phyloP scores from a whole-genome alignment of 2,113 vertebrate species.

The Strix aluco region DNA sequence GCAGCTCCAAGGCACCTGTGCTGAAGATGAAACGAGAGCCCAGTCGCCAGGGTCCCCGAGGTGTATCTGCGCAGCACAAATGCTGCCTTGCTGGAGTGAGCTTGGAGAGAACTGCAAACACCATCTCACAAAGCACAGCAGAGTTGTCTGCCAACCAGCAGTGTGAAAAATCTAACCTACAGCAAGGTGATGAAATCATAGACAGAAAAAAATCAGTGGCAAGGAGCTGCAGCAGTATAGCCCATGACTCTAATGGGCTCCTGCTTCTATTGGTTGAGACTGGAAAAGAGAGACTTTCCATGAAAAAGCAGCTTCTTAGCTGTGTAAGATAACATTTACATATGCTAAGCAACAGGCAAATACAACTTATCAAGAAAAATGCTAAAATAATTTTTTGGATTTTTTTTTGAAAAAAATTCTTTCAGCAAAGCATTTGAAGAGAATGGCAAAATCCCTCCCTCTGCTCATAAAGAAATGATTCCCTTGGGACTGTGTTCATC shows the following conservation, averaged over 20 bases:
- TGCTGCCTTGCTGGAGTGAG: neutral
- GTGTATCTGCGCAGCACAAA: neutral
- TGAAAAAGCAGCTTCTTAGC: neutral
- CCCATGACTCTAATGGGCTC: rapidly evolving
- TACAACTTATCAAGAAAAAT: neutral
- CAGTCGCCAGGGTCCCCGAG: rapidly evolving
- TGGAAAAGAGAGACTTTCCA: neutral
- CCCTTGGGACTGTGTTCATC: neutral
- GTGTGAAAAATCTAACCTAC: neutral
- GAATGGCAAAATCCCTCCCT: neutral
- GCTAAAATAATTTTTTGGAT: neutral
- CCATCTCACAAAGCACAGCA: neutral
- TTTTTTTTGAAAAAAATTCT: neutral
- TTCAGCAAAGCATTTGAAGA: neutral
- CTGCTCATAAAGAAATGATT: rapidly evolving
- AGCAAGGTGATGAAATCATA: neutral
- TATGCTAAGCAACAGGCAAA: neutral
- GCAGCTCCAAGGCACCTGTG: neutral
- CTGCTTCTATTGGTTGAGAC: neutral
- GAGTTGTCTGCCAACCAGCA: neutral
- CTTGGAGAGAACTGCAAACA: neutral
- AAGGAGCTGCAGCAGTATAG: neutral
- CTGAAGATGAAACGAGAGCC: neutral
- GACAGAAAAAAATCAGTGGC: neutral
- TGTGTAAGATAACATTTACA: neutral